These are phyloP conservation scores for Tricholaema leucomelas DNA, from an alignment of 2,113 vertebrate genomes.

Conservation along the genomic window DNA sequence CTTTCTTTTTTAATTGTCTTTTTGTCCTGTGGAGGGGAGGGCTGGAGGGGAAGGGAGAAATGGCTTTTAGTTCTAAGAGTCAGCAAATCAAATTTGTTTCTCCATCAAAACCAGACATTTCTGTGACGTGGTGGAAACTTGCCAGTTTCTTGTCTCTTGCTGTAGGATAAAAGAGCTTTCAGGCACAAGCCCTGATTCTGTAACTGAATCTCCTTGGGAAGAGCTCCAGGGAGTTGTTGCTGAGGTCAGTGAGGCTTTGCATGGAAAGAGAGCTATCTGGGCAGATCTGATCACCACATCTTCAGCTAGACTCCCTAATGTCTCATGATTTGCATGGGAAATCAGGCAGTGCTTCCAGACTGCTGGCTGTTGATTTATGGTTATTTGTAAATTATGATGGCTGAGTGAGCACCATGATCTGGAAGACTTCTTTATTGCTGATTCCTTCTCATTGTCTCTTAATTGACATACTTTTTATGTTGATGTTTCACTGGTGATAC, in stretches of 20 bases:
- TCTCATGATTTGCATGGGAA: not conserved
- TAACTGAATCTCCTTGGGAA: constrained; percentile 2
- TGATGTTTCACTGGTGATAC: not conserved
- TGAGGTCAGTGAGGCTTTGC: not conserved
- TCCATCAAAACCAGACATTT: not conserved
- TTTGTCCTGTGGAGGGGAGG: no score
- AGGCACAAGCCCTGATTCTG: not conserved
- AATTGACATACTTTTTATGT: not conserved
- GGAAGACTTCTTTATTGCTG: not conserved
- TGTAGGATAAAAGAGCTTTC: constrained; percentile 1
- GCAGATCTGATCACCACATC: not conserved
- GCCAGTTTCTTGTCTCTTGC: not conserved
- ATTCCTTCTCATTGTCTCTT: not conserved
- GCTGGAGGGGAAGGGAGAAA: not conserved
- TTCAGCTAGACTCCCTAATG: not conserved
- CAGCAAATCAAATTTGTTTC: not conserved
- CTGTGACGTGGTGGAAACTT: not conserved
- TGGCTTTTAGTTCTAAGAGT: not conserved
- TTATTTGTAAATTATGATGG: not conserved
- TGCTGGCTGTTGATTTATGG: not conserved
- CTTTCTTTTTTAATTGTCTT: not conserved
- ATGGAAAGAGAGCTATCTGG: not conserved
- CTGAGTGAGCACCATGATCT: not conserved
- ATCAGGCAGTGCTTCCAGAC: not conserved
- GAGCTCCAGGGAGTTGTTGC: constrained; percentile 20